Evolutionary conservation across 2,113 vertebrate species (phyloP), one percentile per base, ranked within the genome.

Genomic region (Dinomys branickii): DNA sequence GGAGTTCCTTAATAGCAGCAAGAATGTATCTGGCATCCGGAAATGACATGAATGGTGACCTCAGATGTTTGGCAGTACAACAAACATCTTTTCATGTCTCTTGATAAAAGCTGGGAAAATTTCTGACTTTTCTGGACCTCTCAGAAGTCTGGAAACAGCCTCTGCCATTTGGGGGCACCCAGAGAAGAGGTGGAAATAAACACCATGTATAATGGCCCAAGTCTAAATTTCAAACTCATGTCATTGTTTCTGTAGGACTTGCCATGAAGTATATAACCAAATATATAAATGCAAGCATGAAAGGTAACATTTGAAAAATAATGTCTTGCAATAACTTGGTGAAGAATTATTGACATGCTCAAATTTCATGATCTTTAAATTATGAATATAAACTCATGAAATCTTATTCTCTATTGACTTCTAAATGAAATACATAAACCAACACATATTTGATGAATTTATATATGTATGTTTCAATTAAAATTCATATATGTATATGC

Each of bases 321-420:
- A 89, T 69, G 28, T 4, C 7, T 61, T 81, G 16, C 3, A 75
- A 24, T 24, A 81, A 87, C 73, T 44, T 90, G 14, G 50, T 52
- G 11, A 96, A 41, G 33, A 88, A 90, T 73, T 92, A 35, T 92
- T 97, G 84, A 96, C 77, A 92, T 88, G 12, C 87, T 47, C 85
- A 90, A 93, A 91, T 0, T 65, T 95, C 94, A 95, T 71, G 85
- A 78, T 41, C 50, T 54, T 71, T 58, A 95, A 92, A 85, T 97
- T 89, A 88, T 78, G 22, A 71, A 9, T 63, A 69, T 61, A 75
- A 94, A 50, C 1, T 7, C 4, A 2, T 71, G 90, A 95, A 86
- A 59, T 91, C 65, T 92, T 94, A 94, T 96, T 61, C 85, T 97
- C 90, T 38, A 89, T 47, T 97, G 35, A 41, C 20, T 12, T 1